phyloP scores from a whole-genome alignment of 1,140 invertebrate genomes.

The Proctacanthus coquilletti region DNA sequence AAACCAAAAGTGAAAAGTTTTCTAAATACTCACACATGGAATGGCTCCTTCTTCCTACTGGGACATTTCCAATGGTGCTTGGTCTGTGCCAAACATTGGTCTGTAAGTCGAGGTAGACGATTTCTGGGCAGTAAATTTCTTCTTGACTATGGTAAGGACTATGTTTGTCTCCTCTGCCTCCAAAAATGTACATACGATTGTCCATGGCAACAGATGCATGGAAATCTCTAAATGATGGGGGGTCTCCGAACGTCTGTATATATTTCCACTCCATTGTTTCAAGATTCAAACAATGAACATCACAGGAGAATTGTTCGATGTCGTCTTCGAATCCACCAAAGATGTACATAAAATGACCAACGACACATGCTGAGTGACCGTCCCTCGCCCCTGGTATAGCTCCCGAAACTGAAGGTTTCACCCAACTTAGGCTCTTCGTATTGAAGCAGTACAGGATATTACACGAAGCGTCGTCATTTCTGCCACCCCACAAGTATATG shows the following conservation, averaged over 20 bases:
- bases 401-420: slow-evolving; percentile 44
- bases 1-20: slow-evolving; percentile 16
- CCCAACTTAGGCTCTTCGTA: slow-evolving; percentile 55
- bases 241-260: slow-evolving; percentile 39
- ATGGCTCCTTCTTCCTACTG: slow-evolving; percentile 67
- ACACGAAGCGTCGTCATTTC: slow-evolving; percentile 70
- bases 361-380: slow-evolving; percentile 77
- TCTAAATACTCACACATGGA: slow-evolving; percentile 62
- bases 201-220: slow-evolving; percentile 64
- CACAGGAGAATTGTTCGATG: slow-evolving; percentile 61
- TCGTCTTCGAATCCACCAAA: slow-evolving; percentile 79
- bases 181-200: slow-evolving; percentile 70
- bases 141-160: slow-evolving; percentile 46
- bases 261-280: slow-evolving; percentile 54
- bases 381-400: slow-evolving; percentile 61
- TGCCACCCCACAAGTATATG: slow-evolving; percentile 76
- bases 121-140: slow-evolving; percentile 62
- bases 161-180: slow-evolving; percentile 56
- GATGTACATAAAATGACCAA: slow-evolving; percentile 69
- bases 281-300: slow-evolving; percentile 61
- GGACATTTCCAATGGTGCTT: slow-evolving; percentile 36
- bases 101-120: slow-evolving; percentile 59
- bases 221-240: slow-evolving; percentile 68
- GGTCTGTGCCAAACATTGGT: slow-evolving; percentile 52
- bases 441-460: slow-evolving; percentile 66